Conservation (phyloP, 1,140 invertebrate genomes). For the Anastrepha ludens region DNA sequence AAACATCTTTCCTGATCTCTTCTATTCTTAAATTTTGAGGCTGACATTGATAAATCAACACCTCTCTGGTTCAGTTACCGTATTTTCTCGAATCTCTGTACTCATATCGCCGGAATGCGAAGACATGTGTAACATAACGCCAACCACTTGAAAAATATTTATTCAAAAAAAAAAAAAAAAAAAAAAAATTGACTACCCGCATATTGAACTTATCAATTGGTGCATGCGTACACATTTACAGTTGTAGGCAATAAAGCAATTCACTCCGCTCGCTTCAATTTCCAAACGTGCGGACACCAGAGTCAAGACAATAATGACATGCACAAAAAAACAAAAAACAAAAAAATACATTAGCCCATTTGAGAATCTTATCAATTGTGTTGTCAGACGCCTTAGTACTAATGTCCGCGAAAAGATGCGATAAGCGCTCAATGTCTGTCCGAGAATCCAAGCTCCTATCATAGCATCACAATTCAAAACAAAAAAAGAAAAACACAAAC, state of each 20-base stretch:
- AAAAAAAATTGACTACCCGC: not conserved
- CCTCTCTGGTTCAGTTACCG: not conserved
- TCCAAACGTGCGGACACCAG: constrained; percentile 12
- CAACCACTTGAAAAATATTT: constrained; percentile 5
- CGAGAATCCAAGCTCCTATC: constrained; percentile 37
- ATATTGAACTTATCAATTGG: constrained; percentile 17
- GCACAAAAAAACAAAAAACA: not conserved
- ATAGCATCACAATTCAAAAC: not conserved
- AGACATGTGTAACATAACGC: constrained; percentile 21
- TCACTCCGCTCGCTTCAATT: not conserved
- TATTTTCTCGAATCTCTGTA: too few relatives aligned
- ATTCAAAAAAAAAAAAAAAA: too few relatives aligned
- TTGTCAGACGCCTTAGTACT: constrained; percentile 44
- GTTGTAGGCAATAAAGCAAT: not conserved
- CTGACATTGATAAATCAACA: not conserved
- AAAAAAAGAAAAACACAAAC: not conserved
- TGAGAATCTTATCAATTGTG: constrained; percentile 38
- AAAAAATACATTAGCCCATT: not conserved
- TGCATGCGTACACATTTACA: not conserved
- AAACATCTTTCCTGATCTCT: too few relatives aligned
- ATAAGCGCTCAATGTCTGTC: constrained; percentile 34
- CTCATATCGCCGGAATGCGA: too few relatives aligned
- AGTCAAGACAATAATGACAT: not conserved
- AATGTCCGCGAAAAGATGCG: constrained; percentile 48
- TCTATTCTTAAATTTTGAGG: too few relatives aligned